Base-by-base conservation (phyloP, 2,113 vertebrate species). In the Sialia sialis region DNA sequence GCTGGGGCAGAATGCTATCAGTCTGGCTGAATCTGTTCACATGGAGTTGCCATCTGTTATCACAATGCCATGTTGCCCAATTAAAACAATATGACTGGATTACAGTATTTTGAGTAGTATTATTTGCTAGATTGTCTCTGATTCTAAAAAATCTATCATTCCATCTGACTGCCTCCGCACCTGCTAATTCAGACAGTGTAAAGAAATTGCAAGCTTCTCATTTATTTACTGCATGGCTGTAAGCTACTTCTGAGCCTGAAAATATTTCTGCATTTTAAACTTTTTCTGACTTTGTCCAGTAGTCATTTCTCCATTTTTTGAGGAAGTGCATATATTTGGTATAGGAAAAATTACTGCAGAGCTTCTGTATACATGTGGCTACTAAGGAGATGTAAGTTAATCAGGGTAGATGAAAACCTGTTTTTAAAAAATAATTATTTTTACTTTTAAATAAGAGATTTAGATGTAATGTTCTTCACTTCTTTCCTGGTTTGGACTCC, bases 1-100 rank as follows among this genome's bases (percentile, higher is more conserved):
- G 87, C 72, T 39, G 36, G 93, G 90, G 96, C 97, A 98, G 96
- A 97, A 97, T 96, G 97, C 94, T 96, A 94, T 96, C 96, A 93
- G 78, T 83, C 87, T 95, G 81, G 51, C 51, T 98, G 96, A 96
- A 97, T 95, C 90, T 94, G 85, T 76, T 94, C 94, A 96, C 96
- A 93, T 51, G 73, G 80, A 96, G 78, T 82, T 94, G 38, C 97
- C 98, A 98, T 97, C 98, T 98, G 97, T 88, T 96, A 92, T 79
- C 91, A 95, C 89, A 96, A 96, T 95, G 68, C 73, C 92, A 66
- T 78, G 64, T 94, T 96, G 92, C 89, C 83, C 88, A 95, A 90
- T 96, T 96, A 94, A 97, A 96, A 95, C 78, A 89, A 86, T 95
- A 81, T 93, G 79, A 94, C 89, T 93, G 91, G 62, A 93, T 94